phyloP scores from a whole-genome alignment of 2,797 vertebrate genomes.

The Eulemur albifrons region DNA sequence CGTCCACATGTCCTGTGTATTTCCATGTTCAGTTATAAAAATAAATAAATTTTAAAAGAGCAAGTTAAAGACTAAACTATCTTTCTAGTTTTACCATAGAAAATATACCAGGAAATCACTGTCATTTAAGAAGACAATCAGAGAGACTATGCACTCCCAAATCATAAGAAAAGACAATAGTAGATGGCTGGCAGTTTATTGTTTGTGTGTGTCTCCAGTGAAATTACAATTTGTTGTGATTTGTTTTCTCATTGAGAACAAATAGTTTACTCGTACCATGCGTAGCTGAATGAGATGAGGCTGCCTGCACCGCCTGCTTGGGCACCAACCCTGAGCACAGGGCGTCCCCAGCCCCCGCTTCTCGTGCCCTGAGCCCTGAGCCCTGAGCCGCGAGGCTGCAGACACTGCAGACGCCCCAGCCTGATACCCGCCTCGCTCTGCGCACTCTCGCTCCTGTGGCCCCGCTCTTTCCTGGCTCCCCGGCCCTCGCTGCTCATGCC shows the following conservation, averaged over 20 bases:
- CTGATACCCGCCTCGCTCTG: fast-evolving
- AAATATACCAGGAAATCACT: not conserved
- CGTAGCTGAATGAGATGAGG: not conserved
- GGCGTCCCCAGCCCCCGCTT: not conserved
- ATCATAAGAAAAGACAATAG: not conserved
- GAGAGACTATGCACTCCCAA: not conserved
- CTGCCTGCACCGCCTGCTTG: fast-evolving
- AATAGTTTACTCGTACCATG: not conserved
- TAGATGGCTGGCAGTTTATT: not conserved
- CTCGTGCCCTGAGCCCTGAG: too few species aligned
- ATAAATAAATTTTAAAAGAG: not conserved
- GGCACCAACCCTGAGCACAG: not conserved
- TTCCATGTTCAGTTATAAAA: not conserved
- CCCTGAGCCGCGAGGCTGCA: fast-evolving
- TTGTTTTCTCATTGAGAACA: not conserved
- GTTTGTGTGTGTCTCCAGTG: not conserved
- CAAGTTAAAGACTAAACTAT: not conserved
- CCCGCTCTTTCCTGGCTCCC: too few species aligned
- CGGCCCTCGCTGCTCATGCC: not conserved
- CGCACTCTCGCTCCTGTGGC: not conserved
- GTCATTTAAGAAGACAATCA: not conserved
- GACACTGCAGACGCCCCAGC: fast-evolving
- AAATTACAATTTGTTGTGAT: not conserved
- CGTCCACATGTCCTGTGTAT: not conserved
- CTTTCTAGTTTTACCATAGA: not conserved